Base-by-base conservation (phyloP, 2,888 invertebrate genomes). In the Mallateleia sp. region DNA sequence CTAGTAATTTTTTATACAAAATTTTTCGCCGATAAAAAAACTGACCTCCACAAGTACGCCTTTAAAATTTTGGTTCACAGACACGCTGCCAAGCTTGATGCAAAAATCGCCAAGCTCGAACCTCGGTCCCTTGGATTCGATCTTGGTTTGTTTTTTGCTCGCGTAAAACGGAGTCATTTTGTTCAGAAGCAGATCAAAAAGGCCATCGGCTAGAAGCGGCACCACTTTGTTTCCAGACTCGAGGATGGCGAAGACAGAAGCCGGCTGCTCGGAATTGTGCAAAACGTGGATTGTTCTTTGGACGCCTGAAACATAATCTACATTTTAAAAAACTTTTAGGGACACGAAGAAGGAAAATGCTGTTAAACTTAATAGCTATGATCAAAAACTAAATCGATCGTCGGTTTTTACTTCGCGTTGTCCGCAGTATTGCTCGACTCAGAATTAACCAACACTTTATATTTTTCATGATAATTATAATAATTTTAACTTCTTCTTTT, bases 221-320 rank as follows among this genome's bases (percentile, higher is more conserved):
- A 98, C 97, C 83, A 97, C 97, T 94, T 98, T 98, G 14, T 97
- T 97, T 0, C 98, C 98, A 66, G 97, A 97, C 92, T 99, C 99
- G 8, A 99, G 96, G 32, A 99, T 97, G 9, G 99, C 98, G 95
- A 99, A 99, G 2, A 98, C 98, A 0, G 99, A 98, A 0, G 98
- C 99, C 0, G 99, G 99, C 93, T 98, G 98, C 94, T 99, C 99
- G 0, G 98, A 99, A 95, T 99, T 98, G 95, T 99, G 99, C 9
- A 99, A 96, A n/a, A 99, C 97, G 95, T 99, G 98, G 0, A 99
- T 97, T 0, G 98, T 97, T 92, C 98, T 97, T 83, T 97, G 97
- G 60, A 97, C 96, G 5, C 97, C 98, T 97, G 95, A 15, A 92
- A 93, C 47, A 79, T 15, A 60, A 80, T 52, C 22, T 71, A 54